Conservation (phyloP, 2,113 vertebrate genomes). For the Erythrolamprus reginae region DNA sequence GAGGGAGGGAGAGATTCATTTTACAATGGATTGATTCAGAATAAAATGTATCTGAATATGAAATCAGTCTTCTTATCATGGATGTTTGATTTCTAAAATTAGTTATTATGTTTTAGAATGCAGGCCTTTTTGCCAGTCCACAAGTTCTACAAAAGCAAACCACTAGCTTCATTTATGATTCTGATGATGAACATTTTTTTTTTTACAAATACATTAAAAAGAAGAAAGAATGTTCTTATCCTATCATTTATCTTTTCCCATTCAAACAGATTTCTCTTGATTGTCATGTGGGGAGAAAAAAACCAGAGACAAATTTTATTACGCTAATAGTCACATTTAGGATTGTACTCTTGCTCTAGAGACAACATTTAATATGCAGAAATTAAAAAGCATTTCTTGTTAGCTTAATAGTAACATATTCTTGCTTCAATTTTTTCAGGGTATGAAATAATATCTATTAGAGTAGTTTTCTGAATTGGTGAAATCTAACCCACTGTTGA, state of each 20-base stretch:
- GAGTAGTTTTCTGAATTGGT: constrained; percentile 20
- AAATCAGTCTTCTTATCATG: not conserved
- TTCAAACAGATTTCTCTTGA: constrained; percentile 5
- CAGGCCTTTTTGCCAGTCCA: not conserved
- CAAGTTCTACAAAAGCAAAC: not conserved
- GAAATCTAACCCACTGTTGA: not conserved
- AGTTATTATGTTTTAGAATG: not conserved
- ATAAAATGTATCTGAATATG: not conserved
- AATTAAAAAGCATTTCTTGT: constrained; percentile 24
- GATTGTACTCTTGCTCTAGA: constrained; percentile 1
- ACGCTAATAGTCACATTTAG: not conserved
- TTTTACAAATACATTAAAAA: not conserved
- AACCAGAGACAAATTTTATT: not conserved
- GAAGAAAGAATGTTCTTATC: not conserved
- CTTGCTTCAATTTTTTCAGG: not conserved
- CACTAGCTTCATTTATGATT: not conserved
- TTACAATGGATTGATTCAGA: not conserved
- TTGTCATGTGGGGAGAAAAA: not conserved
- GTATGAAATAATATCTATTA: constrained; percentile 2
- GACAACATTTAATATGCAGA: constrained; percentile 9
- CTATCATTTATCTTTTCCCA: not conserved
- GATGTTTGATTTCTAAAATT: not conserved
- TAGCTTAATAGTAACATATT: constrained; percentile 1
- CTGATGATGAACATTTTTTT: not conserved
- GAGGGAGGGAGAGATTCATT: not conserved